Base-by-base conservation (phyloP, 2,113 vertebrate genomes). In the Nothoprocta perdicaria region DNA sequence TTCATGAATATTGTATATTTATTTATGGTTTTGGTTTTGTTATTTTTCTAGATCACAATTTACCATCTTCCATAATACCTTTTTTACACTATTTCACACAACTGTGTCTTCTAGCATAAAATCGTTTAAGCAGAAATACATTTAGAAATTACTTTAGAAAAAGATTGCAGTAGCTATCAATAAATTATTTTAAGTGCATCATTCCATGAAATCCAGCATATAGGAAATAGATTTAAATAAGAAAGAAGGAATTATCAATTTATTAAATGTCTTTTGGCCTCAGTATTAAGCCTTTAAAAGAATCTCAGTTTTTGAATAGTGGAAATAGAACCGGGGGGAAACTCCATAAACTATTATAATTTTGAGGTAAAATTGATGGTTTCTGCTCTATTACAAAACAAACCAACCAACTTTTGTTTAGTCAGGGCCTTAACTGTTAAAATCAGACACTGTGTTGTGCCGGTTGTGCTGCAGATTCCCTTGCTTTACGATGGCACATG, bases 131-230 rank as follows among this genome's bases (percentile, higher is more conserved):
- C 82, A 67, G 74, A n/a, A 45, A 86, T 63, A 86, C 61, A 85
- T 71, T n/a, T 69, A 62, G 55, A 48, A 48, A 48, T 23, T 8
- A 48, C 48, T 48, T 48, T 10, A 48, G 48, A 78, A 80, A 89
- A 86, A 53, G 40, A 84, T 75, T 76, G 68, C 78, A 61, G 16
- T 41, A 48, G 29, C 22, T 83, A 41, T 58, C 85, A 77, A 86
- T 89, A 94, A 83, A 82, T 60, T 67, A 83, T 79, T 89, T 83
- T 82, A 79, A 58, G 74, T 83, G 73, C 78, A 86, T 63, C 74
- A 82, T 43, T 50, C 89, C 68, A n/a, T 89, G 89, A 79, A 92
- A 94, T 86, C 65, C 78, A 61, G 45, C 55, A 63, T 50, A 63
- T 62, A 63, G 46, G 65, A 82, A 57, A 83, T 52, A 57, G 81